phyloP scores from a whole-genome alignment of 2,113 vertebrate species.

The Equus quagga region DNA sequence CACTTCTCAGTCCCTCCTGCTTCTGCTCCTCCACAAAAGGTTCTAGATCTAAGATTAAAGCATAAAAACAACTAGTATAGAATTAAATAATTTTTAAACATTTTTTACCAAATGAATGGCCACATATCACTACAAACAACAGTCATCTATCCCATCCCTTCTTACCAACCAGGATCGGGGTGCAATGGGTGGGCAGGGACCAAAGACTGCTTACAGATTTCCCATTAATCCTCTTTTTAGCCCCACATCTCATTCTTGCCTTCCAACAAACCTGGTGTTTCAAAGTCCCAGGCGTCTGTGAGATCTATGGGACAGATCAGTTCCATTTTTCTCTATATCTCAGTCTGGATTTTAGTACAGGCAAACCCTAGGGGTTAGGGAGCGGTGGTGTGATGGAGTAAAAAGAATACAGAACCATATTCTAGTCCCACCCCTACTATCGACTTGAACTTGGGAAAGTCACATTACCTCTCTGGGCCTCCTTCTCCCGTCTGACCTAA shows the following conservation, averaged over 20 bases:
- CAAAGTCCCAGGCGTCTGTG: not conserved
- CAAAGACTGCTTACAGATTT: constrained; percentile 4
- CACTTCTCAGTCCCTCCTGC: not conserved
- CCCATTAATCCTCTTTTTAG: not conserved
- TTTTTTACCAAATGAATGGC: not conserved
- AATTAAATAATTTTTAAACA: not conserved
- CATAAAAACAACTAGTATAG: not conserved
- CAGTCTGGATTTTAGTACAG: not conserved
- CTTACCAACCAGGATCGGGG: not conserved
- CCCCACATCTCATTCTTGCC: not conserved
- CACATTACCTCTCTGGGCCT: not conserved
- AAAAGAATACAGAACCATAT: not conserved
- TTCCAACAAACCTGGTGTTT: not conserved
- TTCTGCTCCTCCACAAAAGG: not conserved
- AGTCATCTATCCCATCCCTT: not conserved
- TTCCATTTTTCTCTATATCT: not conserved
- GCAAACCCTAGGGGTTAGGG: not conserved
- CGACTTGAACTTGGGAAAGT: constrained; percentile 40
- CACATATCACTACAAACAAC: not conserved
- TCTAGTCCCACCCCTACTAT: not conserved
- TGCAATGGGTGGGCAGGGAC: not conserved
- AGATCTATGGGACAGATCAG: not conserved
- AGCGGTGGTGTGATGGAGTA: not conserved
- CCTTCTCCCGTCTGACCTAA: not conserved
- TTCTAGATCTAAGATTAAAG: constrained; percentile 40